These are phyloP conservation scores for Monoplex corrugatus DNA, from an alignment of 2,888 invertebrate genomes.

Conservation along the genomic window DNA sequence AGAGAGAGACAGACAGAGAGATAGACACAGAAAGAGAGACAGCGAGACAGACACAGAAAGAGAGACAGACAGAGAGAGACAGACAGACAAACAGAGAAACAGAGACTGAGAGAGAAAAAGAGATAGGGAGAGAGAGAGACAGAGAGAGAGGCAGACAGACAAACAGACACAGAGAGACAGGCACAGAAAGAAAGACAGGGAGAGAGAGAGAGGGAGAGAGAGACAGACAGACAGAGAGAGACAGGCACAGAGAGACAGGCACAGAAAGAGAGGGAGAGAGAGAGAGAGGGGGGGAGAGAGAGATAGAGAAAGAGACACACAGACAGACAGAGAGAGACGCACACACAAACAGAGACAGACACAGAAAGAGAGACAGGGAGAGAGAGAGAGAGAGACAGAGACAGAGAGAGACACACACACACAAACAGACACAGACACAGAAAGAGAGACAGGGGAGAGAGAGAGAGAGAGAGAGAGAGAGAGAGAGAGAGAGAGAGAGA, in stretches of 20 bases:
- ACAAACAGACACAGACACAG: neutral
- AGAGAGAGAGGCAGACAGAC: neutral
- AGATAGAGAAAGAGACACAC: neutral
- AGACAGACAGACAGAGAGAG: conserved; percentile 42
- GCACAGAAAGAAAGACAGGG: neutral
- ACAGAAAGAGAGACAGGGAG: conserved; percentile 3
- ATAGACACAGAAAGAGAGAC: neutral
- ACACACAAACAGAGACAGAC: conserved; percentile 34
- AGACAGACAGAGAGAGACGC: neutral
- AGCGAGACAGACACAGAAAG: neutral
- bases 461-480: conserved; percentile 7
- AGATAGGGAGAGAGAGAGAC: no score
- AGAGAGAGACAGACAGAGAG: neutral
- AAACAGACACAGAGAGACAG: neutral
- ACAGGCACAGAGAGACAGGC: neutral
- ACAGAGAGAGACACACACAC: neutral
- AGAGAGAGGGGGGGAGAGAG: neutral
- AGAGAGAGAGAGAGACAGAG: neutral
- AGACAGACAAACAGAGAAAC: neutral
- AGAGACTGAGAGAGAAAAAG: conserved; percentile 42
- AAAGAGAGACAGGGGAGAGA: neutral
- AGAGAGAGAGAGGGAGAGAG: neutral
- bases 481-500: neutral
- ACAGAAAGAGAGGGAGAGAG: neutral
- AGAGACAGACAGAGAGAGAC: neutral